Percentiles rank a stretch among this genome's conserved stretches.
Evolutionary conservation across 2,113 vertebrate genomes (phyloP).

Genomic region (Candoia aspera): DNA sequence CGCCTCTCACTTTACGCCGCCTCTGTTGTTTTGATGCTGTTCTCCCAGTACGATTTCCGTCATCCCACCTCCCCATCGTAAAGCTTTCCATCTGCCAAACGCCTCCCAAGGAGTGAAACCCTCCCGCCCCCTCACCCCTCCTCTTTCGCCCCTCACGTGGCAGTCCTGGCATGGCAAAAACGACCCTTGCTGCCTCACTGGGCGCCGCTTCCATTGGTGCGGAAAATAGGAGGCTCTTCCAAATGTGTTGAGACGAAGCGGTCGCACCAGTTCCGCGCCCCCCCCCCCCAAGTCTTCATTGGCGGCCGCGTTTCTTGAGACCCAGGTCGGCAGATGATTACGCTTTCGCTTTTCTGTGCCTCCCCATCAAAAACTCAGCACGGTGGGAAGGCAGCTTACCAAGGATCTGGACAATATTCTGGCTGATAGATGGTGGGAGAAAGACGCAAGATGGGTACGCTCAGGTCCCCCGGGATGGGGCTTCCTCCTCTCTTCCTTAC

Average conservation of each 20-base stretch:
- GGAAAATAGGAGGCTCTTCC: conserved; percentile 51
- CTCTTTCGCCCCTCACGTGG: conserved; percentile 48
- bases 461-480: background rate
- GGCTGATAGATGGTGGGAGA: too few species aligned
- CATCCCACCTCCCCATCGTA: conserved; percentile 39
- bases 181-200: conserved; percentile 40
- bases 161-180: conserved; percentile 53
- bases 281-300: too few species aligned
- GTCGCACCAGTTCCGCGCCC: too few species aligned
- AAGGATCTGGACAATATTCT: too few species aligned
- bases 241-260: conserved; percentile 58
- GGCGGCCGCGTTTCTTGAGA: background rate
- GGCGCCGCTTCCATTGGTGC: conserved; percentile 52
- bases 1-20: too few species aligned
- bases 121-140: conserved; percentile 28
- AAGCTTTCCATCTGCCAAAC: conserved; percentile 46
- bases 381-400: too few species aligned
- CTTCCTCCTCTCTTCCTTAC: background rate
- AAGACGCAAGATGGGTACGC: too few species aligned
- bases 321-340: too few species aligned
- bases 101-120: conserved; percentile 46
- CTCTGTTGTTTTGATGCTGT: background rate
- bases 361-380: background rate
- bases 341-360: background rate
- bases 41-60: conserved; percentile 4